Evolutionary conservation across 2,113 vertebrate genomes (phyloP), one percentile per base, ranked within the genome.

Genomic region (Nesoenas mayeri): DNA sequence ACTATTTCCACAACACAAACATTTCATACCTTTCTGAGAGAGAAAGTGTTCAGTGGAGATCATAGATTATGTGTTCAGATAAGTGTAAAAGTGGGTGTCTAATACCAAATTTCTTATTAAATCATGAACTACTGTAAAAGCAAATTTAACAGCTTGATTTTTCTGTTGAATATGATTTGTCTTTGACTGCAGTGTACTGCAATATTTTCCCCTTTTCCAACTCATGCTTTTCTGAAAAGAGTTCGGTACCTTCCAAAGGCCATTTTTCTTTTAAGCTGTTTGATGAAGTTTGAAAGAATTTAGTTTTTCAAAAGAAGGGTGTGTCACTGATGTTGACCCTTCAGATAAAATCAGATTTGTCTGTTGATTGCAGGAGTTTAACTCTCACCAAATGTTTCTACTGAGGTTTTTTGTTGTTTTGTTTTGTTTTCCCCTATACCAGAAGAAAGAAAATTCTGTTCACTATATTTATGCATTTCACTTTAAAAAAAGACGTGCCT

Each of bases 341-440:
- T 75, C 21, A 92, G 61, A 60, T 60, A 93, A 94, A 94, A 77
- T 93, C 62, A 79, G 62, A 89, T 73, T 89, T 79, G 14, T 66
- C 62, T 77, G 31, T 77, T 77, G 42, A 62, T 85, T 96, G 24
- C 18, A 88, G 51, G 26, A 88, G 19, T 7, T 87, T 79, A 87
- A 65, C 31, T 72, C 42, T 73, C 58, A 88, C 31, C 36, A 85
- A 85, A 87, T 70, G 64, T 34, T 73, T 80, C 67, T 32, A 18
- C 25, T 42, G 32, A 71, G 14, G 6, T 29, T 54, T 31, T 79
- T 73, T 57, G 14, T 53, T 67, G 16, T 20, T 70, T 54, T n/a
- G 4, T 0, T 0, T 25, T 11, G 8, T 75, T 42, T 65, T 25
- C 9, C 24, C 53, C 1, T 70, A 48, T 87, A 40, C 26, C 69